Evolutionary conservation across 2,888 invertebrate genomes (phyloP).

Genomic region (Ariolimax columbianus): DNA sequence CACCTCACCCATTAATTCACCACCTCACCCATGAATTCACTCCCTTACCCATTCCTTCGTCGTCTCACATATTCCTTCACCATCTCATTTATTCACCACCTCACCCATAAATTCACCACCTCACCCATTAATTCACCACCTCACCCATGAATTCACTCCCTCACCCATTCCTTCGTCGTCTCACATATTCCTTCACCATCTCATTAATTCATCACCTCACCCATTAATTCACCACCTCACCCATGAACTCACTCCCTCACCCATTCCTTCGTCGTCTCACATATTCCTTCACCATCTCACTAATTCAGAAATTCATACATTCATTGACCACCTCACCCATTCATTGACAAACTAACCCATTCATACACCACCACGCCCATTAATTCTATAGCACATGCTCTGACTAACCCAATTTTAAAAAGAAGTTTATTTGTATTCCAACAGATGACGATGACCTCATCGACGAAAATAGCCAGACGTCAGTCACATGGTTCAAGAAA

Average conservation of each 20-base stretch:
- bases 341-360: background rate
- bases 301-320: background rate
- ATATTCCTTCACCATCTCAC: background rate
- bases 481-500: background rate
- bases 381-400: too few species aligned
- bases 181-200: background rate
- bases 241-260: conserved; percentile 8
- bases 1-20: too few species aligned
- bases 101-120: too few species aligned
- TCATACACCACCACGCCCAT: background rate
- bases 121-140: too few species aligned
- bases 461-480: background rate
- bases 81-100: too few species aligned
- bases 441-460: conserved; percentile 16
- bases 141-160: too few species aligned
- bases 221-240: conserved; percentile 14
- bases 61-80: too few species aligned
- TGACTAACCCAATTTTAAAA: too few species aligned
- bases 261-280: background rate
- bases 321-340: too few species aligned
- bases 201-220: background rate
- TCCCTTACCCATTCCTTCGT: too few species aligned
- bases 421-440: background rate
- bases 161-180: too few species aligned
- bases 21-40: too few species aligned